Percentiles rank a stretch among this genome's conserved stretches.
phyloP scores from a whole-genome alignment of 2,888 invertebrate species.

The Vandiemenella viatica region DNA sequence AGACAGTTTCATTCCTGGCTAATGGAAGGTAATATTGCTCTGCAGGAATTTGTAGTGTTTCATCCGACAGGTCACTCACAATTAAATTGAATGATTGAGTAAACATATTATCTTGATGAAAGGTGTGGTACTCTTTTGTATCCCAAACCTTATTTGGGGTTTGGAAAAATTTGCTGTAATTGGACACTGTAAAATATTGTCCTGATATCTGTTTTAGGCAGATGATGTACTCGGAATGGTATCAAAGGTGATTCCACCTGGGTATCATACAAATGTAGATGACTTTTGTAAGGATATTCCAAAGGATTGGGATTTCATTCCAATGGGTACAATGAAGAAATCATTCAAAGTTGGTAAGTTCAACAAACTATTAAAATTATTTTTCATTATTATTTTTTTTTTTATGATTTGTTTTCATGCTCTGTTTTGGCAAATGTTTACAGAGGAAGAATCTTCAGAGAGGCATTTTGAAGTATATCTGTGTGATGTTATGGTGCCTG shows the following conservation, averaged over 20 bases:
- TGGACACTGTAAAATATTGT: background rate
- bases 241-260: constrained; percentile 51
- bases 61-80: no score
- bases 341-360: constrained; percentile 23
- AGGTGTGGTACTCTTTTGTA: no score
- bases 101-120: no score
- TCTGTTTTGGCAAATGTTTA: constrained; percentile 1
- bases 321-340: constrained; percentile 53
- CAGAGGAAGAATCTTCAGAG: constrained; percentile 22
- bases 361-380: background rate
- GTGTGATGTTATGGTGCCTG: constrained; percentile 50
- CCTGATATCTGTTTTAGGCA: constrained; percentile 29
- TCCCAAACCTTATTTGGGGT: no score
- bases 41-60: no score
- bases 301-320: constrained; percentile 60
- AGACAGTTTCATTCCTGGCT: no score
- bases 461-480: constrained; percentile 64
- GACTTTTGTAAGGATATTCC: constrained; percentile 51
- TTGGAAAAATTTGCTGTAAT: background rate
- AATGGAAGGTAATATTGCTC: no score
- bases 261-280: constrained; percentile 54
- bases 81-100: no score
- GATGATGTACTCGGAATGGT: constrained; percentile 61
- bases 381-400: background rate
- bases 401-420: background rate